These are phyloP conservation scores for Lepidurus apus DNA, from an alignment of 1,140 invertebrate species.

Conservation along the genomic window DNA sequence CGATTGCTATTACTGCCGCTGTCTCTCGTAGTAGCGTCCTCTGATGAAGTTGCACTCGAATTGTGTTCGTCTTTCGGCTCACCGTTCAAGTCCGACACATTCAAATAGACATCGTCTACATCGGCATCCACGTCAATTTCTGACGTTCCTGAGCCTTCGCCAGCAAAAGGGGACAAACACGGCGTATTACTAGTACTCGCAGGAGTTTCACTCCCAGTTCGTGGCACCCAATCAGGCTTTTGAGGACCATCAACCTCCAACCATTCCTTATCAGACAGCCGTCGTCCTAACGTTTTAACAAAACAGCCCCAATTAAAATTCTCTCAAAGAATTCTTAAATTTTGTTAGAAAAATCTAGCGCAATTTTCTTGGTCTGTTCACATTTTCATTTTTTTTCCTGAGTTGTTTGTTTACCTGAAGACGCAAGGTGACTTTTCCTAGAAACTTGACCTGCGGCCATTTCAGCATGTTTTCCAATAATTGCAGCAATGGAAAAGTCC, in stretches of 20 bases:
- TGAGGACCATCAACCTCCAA: not conserved
- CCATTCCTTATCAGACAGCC: not conserved
- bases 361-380: not conserved
- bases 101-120: slow-evolving; percentile 43
- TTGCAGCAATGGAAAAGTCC: slow-evolving; percentile 88
- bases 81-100: slow-evolving; percentile 24
- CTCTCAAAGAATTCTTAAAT: no score
- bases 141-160: slow-evolving; percentile 26
- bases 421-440: slow-evolving; percentile 36
- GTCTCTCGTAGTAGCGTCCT: slow-evolving; percentile 18
- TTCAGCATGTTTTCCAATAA: slow-evolving; percentile 62
- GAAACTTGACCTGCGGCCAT: slow-evolving; percentile 38
- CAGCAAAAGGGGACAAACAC: not conserved
- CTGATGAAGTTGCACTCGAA: not conserved
- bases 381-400: not conserved
- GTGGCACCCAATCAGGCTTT: not conserved
- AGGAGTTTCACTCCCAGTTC: not conserved
- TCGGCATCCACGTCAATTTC: slow-evolving; percentile 44
- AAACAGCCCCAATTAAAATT: no score
- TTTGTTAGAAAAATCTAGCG: no score
- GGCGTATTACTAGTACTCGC: slow-evolving; percentile 21
- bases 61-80: slow-evolving; percentile 22
- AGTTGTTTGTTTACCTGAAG: slow-evolving; percentile 36
- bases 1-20: slow-evolving; percentile 22
- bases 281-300: not conserved